Conservation (phyloP, 1,140 invertebrate species). For the Caenorhabditis latens region DNA sequence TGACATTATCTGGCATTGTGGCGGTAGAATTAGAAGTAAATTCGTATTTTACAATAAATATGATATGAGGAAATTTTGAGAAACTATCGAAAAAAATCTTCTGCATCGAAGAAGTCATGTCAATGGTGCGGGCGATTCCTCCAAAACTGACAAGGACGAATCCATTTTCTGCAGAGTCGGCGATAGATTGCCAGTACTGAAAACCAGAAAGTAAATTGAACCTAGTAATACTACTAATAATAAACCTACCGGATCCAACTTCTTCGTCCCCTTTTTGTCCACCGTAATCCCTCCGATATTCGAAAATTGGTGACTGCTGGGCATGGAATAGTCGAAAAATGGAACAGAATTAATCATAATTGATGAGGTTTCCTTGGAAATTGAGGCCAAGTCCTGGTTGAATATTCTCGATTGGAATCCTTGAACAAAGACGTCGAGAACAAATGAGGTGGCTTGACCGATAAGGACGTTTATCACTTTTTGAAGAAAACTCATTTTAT, state of each 20-base stretch:
- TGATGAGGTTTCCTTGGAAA: conserved; percentile 4
- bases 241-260: conserved; percentile 21
- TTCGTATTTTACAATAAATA: conserved; percentile 61
- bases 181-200: conserved; percentile 64
- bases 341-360: conserved; percentile 68
- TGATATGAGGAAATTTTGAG: conserved; percentile 57
- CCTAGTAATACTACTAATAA: neutral
- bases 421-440: conserved; percentile 26
- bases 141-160: conserved; percentile 74
- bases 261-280: neutral
- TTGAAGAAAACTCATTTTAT: conserved; percentile 67
- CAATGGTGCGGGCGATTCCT: conserved; percentile 71
- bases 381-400: neutral
- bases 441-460: conserved; percentile 57
- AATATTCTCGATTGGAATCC: conserved; percentile 34
- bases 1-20: conserved; percentile 57
- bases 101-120: conserved; percentile 69
- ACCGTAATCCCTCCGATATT: conserved; percentile 70
- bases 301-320: conserved; percentile 65
- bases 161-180: conserved; percentile 56
- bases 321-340: conserved; percentile 71
- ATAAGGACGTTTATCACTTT: conserved; percentile 70
- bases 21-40: neutral
- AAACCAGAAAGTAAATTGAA: neutral
- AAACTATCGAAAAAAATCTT: conserved; percentile 64